Percentiles rank a stretch among this genome's conserved stretches.
These are phyloP conservation scores for Acanthochromis polyacanthus DNA, from an alignment of 2,113 vertebrate species.

Conservation along the genomic window DNA sequence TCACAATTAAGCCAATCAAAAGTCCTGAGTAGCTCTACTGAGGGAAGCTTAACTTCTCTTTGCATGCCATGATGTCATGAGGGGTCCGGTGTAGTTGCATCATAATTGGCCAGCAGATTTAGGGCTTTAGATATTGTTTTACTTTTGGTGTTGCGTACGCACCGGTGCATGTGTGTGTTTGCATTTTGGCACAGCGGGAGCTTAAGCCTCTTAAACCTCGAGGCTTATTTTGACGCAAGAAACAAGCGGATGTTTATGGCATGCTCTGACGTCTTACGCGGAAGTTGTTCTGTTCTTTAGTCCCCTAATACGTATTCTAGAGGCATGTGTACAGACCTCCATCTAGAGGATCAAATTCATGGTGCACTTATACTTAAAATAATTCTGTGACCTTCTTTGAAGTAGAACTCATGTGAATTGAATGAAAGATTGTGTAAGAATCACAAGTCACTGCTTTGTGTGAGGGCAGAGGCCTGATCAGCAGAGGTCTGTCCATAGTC, in stretches of 20 bases:
- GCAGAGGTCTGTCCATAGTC: background rate
- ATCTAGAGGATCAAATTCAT: slow-evolving; percentile 22
- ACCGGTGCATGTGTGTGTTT: background rate
- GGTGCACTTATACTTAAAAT: slow-evolving; percentile 24
- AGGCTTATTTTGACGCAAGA: slow-evolving; percentile 44
- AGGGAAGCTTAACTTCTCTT: slow-evolving; percentile 50
- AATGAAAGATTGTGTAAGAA: slow-evolving; percentile 6
- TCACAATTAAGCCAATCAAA: slow-evolving; percentile 63
- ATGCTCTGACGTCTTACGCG: background rate
- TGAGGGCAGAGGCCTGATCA: slow-evolving; percentile 22
- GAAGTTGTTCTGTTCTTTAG: slow-evolving; percentile 13
- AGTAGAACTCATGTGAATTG: slow-evolving; percentile 1
- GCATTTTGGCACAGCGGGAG: background rate
- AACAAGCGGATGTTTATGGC: slow-evolving; percentile 16
- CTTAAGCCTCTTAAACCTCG: slow-evolving; percentile 58
- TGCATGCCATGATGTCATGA: slow-evolving; percentile 56
- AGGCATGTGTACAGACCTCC: background rate
- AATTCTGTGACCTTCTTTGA: slow-evolving; percentile 6
- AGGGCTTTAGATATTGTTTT: slow-evolving; percentile 38
- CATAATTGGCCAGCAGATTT: slow-evolving; percentile 46
- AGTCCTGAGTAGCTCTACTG: slow-evolving; percentile 45
- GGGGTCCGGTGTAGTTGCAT: slow-evolving; percentile 39
- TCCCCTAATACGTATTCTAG: background rate
- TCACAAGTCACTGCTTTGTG: background rate
- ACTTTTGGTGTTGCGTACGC: slow-evolving; percentile 9